Base-by-base conservation (phyloP, 2,797 vertebrate species). In the Betta splendens region DNA sequence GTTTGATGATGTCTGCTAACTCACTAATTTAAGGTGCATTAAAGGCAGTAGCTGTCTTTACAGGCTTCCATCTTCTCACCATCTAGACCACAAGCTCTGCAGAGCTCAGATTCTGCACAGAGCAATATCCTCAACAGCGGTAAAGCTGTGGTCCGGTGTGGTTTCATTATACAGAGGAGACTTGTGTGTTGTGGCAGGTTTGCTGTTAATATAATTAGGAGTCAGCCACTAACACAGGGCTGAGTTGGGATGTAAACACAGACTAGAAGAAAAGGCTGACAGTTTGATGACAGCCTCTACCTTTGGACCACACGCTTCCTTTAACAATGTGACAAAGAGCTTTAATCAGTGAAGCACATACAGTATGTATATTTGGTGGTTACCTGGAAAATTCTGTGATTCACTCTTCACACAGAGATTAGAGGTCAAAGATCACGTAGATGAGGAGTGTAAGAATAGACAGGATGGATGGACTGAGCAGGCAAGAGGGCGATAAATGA, bases 371-470 rank as follows among this genome's bases (percentile, higher is more conserved):
- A n/a, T n/a, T n/a, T n/a, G n/a, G n/a, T 18, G 5, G 3, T 35
- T 9, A 13, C 40, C 35, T 11, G 31, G 12, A 11, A 26, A 42
- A 13, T 1, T 2, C 7, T 0, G 23, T 7, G 8, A 53, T 20
- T 15, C 15, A 10, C 42, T 38, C 17, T 39, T 33, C 42, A 20
- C n/a, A 32, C 51, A 9, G 7, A 26, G 76, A 58, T 69, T 45
- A 64, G 9, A 40, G 13, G 48, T 67, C 46, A 62, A 7, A 40
- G 13, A 54, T 67, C 63, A 72, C 20, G 61, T n/a, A 18, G 60
- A 56, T 21, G 0, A 52, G 60, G 3, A 11, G 67, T 45, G 15
- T 71, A 70, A 83, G 60, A 81, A 81, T 74, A 79, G 73, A 65
- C 51, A 5, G 64, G 29, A 23, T 39, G 61, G 50, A 57, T 13